Percentiles rank a stretch among this genome's conserved stretches.
These are phyloP conservation scores for Adoxophyes honmai DNA, from an alignment of 1,140 invertebrate genomes.

Conservation along the genomic window DNA sequence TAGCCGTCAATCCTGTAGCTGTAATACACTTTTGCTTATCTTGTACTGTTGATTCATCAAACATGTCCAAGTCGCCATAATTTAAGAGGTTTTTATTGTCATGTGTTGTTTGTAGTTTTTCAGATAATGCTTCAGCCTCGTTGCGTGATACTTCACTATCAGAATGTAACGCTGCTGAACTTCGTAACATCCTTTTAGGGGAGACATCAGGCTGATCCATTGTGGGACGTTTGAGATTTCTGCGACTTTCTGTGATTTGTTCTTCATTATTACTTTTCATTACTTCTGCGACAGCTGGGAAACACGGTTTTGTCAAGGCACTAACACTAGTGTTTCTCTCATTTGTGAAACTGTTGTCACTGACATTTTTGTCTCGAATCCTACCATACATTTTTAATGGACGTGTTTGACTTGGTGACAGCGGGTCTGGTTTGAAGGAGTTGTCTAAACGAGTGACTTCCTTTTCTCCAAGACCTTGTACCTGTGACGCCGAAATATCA, in stretches of 20 bases:
- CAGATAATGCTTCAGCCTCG: too few species aligned
- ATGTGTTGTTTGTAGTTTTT: too few species aligned
- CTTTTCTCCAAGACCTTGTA: background rate
- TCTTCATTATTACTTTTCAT: constrained; percentile 10
- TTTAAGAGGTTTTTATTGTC: constrained; percentile 5
- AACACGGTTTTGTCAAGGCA: background rate
- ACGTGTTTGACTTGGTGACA: background rate
- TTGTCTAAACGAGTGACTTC: too few species aligned
- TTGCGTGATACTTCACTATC: background rate
- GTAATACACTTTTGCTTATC: background rate
- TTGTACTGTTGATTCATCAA: constrained; percentile 18
- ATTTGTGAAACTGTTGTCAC: background rate
- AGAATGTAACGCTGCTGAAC: constrained; percentile 23
- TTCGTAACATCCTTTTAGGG: constrained; percentile 45
- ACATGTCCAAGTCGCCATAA: constrained; percentile 32
- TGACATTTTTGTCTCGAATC: background rate
- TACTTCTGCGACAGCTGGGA: constrained; percentile 10
- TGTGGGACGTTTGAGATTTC: constrained; percentile 22
- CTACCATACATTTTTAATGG: background rate
- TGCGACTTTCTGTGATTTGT: constrained; percentile 13
- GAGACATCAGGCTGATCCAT: constrained; percentile 19
- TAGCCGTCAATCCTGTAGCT: background rate
- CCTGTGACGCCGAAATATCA: background rate
- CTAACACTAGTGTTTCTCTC: background rate
- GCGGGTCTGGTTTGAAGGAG: too few species aligned